Evolutionary conservation across 2,113 vertebrate species (phyloP), one percentile per base, ranked within the genome.

Genomic region (Hippocampus guttulatus): DNA sequence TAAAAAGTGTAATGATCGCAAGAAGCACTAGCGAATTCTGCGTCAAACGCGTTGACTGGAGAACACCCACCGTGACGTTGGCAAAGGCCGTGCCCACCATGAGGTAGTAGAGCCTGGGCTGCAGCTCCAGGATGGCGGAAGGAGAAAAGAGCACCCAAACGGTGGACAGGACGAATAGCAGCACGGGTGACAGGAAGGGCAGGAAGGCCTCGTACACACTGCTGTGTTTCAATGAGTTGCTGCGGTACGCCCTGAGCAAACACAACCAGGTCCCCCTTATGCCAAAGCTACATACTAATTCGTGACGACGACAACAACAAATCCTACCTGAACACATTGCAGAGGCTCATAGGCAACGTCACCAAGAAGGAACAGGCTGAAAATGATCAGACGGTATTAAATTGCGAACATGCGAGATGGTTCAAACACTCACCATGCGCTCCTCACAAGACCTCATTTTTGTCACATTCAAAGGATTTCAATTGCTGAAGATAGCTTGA

Each of bases 51-150:
- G 43, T 45, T 45, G 43, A 52, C 16, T 54, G 2, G 63, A 15
- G 63, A 15, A 40, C 10, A 73, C 95, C 95, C 87, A 99, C 97
- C 18, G 97, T 98, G 82, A 95, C 94, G 27, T 98, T 99, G 64
- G 97, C 94, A 6, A 99, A 99, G 72, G 95, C 95, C 9, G 97
- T 98, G 62, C 97, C 97, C 77, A 98, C 95, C 95, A 98, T 96
- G 86, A 97, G 95, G 86, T 95, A 99, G 93, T 95, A 98, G 55
- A 94, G 74, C 73, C 97, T 91, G 72, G 97, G 97, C 72, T 98
- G 94, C 55, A 85, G 79, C 75, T 96, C 92, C 41, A 98, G 82
- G 90, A 98, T 93, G 75, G 93, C 81, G 27, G 81, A 91, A 0
- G 95, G 95, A 20, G 97, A 98, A 64, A 82, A 38, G 21, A 94